These are phyloP conservation scores for Acomys russatus DNA, from an alignment of 2,797 vertebrate species.

Conservation along the genomic window DNA sequence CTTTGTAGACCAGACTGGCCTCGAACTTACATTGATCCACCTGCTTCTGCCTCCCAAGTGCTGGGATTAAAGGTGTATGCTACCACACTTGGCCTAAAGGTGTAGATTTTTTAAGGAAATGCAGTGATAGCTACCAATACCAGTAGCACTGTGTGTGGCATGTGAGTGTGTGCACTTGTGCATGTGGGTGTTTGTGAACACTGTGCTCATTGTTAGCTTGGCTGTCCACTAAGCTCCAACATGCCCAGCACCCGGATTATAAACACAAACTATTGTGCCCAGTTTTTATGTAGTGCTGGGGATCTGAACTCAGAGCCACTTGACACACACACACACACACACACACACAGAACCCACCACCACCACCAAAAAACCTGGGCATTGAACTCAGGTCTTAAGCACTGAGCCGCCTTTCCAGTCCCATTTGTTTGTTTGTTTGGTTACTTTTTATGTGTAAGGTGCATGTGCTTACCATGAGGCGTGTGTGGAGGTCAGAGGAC, in stretches of 20 bases:
- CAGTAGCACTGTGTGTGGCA: background rate
- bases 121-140: background rate
- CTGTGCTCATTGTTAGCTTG: background rate
- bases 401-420: background rate
- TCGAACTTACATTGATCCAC: too few relatives aligned
- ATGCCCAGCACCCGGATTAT: background rate
- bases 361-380: background rate
- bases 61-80: too few relatives aligned
- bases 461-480: too few relatives aligned
- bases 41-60: too few relatives aligned
- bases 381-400: background rate
- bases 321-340: too few relatives aligned
- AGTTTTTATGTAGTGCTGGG: background rate
- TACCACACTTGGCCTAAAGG: background rate
- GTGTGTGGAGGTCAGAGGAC: background rate
- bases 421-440: too few relatives aligned
- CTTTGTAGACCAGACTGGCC: too few relatives aligned
- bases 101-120: background rate
- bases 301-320: background rate
- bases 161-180: background rate
- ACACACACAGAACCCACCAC: too few relatives aligned
- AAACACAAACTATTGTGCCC: background rate
- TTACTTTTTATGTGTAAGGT: background rate
- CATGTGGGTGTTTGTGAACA: background rate
- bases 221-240: background rate